phyloP scores from a whole-genome alignment of 1,140 invertebrate species.

The Schmidtea mediterranea region DNA sequence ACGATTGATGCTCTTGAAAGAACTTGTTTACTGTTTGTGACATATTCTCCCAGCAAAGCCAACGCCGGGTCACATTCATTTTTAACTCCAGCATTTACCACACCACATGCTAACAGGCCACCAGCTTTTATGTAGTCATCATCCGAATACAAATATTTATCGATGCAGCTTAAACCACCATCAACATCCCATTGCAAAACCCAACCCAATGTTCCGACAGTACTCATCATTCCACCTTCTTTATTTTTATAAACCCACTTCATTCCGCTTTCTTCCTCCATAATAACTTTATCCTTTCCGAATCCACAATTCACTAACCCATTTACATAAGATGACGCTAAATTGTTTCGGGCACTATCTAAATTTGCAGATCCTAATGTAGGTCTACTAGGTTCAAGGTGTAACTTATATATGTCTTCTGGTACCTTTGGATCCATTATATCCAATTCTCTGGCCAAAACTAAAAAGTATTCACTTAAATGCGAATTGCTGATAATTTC shows the following conservation, averaged over 20 bases:
- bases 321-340: conserved; percentile 93
- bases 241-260: conserved; percentile 38
- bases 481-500: conserved; percentile 90
- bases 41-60: too few species aligned
- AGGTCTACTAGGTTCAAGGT: conserved; percentile 38
- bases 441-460: conserved; percentile 79
- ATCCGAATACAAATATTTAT: conserved; percentile 46
- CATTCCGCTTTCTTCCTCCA: conserved; percentile 41
- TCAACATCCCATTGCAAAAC: conserved; percentile 95
- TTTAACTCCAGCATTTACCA: conserved; percentile 83
- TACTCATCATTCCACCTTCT: too few species aligned
- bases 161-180: conserved; percentile 77
- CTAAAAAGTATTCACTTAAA: conserved; percentile 59
- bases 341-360: conserved; percentile 31
- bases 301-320: conserved; percentile 33
- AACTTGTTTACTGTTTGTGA: too few species aligned
- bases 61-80: too few species aligned
- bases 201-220: too few species aligned
- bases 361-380: conserved; percentile 27
- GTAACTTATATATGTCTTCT: conserved; percentile 95
- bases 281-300: conserved; percentile 62
- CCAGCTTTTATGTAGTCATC: too few species aligned
- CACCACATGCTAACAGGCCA: too few species aligned
- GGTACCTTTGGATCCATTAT: conserved; percentile 98
- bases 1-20: conserved; percentile 62